Evolutionary conservation across 2,113 vertebrate species (phyloP), one percentile per base, ranked within the genome.

Genomic region (Phylloscopus trochiloides): DNA sequence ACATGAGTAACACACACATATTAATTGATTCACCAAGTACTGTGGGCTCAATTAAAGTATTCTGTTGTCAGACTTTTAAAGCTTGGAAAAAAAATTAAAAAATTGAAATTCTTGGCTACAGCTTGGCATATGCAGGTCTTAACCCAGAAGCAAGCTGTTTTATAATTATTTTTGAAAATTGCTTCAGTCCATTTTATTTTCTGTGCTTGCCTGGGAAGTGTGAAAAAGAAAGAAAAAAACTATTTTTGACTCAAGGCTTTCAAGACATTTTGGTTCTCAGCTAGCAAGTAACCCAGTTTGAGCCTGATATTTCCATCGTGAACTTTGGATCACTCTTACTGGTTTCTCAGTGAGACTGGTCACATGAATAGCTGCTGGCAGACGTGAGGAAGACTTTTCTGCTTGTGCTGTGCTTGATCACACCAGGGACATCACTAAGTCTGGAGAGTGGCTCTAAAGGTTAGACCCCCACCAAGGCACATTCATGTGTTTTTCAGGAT

Each of bases 151-250:
- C 92, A 96, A 96, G 86, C 92, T 95, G 96, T 92, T 96, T 96
- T 96, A 94, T 92, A 97, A 97, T 97, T 97, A 97, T 96, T 95
- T 95, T 91, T 96, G 94, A 95, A 90, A 94, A 95, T 92, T 94
- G 59, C 88, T 97, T 93, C 92, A 94, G 96, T 94, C 94, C 96
- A 95, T 96, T 97, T 96, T 84, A 86, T 95, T 94, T 96, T 93
- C 90, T 90, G 68, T 95, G 68, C 90, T 90, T 88, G 96, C 93
- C 57, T 90, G 55, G 61, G 59, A 96, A 96, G 94, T 96, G 96
- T 96, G 94, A 96, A 96, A 95, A 90, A 92, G 91, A 94, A 92
- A 77, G 78, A 88, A 94, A 96, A 91, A 59, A 61, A 4, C n/a
- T 93, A 95, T 97, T 96, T 96, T 96, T 94, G 88, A 92, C 92